Conservation (phyloP, 2,797 vertebrate genomes). For the Epinephelus awoara region DNA sequence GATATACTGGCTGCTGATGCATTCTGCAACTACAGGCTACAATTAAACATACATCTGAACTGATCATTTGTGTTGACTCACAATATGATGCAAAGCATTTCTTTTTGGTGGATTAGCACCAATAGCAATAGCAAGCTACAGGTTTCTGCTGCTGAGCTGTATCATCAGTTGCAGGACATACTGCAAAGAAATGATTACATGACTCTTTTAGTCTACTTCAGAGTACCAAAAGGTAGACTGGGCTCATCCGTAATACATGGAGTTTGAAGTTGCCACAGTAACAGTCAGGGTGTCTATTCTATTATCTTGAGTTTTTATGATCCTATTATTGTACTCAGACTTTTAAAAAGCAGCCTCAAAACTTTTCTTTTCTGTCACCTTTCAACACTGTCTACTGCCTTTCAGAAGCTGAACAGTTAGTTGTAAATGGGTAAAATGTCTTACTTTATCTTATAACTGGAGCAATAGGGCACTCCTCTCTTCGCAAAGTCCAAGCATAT, state of each 20-base stretch:
- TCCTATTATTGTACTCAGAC: not conserved
- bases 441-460: no score
- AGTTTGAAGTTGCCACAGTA: conserved; percentile 10
- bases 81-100: not conserved
- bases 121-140: not conserved
- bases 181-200: not conserved
- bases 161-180: not conserved
- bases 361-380: not conserved
- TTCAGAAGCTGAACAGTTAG: no score
- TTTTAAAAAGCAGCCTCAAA: not conserved
- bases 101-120: no score
- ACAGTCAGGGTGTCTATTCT: not conserved
- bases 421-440: no score
- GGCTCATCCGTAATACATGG: not conserved
- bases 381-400: not conserved
- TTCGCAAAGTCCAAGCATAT: no score
- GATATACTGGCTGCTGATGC: not conserved
- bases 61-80: not conserved
- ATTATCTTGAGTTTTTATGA: not conserved
- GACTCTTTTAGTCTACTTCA: not conserved
- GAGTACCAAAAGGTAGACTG: not conserved
- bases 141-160: not conserved
- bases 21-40: not conserved
- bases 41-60: not conserved
- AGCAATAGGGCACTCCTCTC: no score